Percentiles rank a stretch among this genome's conserved stretches.
These are phyloP conservation scores for Neomonachus schauinslandi DNA, from an alignment of 2,113 vertebrate species.

Conservation along the genomic window DNA sequence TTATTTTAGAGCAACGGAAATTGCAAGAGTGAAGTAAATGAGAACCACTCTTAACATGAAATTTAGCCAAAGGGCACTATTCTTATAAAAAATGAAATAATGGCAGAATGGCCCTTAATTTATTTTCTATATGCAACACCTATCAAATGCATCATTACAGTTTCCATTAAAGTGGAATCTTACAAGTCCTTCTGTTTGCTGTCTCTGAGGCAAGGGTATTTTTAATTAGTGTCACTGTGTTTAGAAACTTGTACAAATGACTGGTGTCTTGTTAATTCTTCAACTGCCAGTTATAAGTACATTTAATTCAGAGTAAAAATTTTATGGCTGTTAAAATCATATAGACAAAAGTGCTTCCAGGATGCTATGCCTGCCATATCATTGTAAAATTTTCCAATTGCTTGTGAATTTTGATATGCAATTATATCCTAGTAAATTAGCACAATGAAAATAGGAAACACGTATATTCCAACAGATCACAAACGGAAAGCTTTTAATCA, in stretches of 20 bases:
- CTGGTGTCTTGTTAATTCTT: conserved; percentile 75
- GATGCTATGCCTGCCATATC: not conserved
- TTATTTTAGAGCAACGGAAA: conserved; percentile 78
- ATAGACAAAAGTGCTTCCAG: not conserved
- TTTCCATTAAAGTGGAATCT: conserved; percentile 63
- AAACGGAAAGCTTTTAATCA: not conserved
- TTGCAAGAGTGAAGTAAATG: conserved; percentile 57
- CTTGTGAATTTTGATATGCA: not conserved
- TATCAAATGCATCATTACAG: conserved; percentile 73
- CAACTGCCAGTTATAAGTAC: conserved; percentile 4
- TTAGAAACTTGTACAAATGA: conserved; percentile 74
- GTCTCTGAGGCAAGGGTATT: conserved; percentile 39
- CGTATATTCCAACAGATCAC: not conserved
- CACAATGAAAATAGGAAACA: not conserved
- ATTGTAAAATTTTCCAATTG: not conserved
- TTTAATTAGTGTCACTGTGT: conserved; percentile 66
- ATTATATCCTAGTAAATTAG: not conserved
- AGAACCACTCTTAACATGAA: conserved; percentile 76
- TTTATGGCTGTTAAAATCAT: conserved; percentile 41
- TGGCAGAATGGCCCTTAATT: conserved; percentile 68
- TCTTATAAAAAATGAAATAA: conserved; percentile 45
- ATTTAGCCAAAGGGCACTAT: conserved; percentile 67
- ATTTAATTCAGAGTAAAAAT: conserved; percentile 65
- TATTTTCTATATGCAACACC: conserved; percentile 69
- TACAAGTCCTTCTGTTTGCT: conserved; percentile 48